phyloP scores from a whole-genome alignment of 2,113 vertebrate species.

The Pollimyrus isidori region DNA sequence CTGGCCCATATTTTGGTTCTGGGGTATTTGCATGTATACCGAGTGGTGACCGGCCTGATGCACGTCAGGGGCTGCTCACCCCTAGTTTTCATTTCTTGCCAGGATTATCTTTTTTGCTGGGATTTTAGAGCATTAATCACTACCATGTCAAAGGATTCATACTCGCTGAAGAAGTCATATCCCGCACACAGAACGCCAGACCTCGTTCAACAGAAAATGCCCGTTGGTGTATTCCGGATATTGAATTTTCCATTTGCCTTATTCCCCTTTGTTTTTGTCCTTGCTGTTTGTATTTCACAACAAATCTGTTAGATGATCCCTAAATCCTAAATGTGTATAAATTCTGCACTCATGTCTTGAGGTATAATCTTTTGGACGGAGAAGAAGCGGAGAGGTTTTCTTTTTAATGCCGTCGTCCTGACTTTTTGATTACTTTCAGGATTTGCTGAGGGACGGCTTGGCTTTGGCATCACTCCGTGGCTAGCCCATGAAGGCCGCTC shows the following conservation, averaged over 20 bases:
- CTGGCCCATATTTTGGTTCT: conserved; percentile 23
- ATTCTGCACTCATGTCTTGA: conserved; percentile 43
- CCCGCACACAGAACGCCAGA: not conserved
- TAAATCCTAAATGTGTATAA: conserved; percentile 44
- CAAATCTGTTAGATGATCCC: conserved; percentile 44
- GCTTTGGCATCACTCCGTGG: conserved; percentile 21
- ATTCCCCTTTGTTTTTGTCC: conserved; percentile 32
- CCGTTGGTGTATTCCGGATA: not conserved
- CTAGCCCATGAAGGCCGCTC: conserved; percentile 38
- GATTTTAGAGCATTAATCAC: conserved; percentile 20
- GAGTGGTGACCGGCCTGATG: conserved; percentile 30
- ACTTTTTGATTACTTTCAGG: conserved; percentile 36
- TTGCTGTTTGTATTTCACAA: conserved; percentile 45
- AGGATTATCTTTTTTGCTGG: conserved; percentile 4
- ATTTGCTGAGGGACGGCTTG: conserved; percentile 32
- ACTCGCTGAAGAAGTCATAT: not conserved
- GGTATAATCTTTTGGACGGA: conserved; percentile 49
- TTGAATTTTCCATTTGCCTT: conserved; percentile 25
- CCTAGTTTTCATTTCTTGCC: conserved; percentile 41
- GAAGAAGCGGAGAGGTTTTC: conserved; percentile 38
- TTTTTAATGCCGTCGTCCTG: conserved; percentile 29
- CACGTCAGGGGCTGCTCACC: conserved; percentile 30
- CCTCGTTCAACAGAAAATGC: not conserved
- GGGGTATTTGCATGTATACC: conserved; percentile 29
- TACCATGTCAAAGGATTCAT: not conserved